These are phyloP conservation scores for Oxygymnocypris stewartii DNA, from an alignment of 2,113 vertebrate genomes.

Conservation along the genomic window DNA sequence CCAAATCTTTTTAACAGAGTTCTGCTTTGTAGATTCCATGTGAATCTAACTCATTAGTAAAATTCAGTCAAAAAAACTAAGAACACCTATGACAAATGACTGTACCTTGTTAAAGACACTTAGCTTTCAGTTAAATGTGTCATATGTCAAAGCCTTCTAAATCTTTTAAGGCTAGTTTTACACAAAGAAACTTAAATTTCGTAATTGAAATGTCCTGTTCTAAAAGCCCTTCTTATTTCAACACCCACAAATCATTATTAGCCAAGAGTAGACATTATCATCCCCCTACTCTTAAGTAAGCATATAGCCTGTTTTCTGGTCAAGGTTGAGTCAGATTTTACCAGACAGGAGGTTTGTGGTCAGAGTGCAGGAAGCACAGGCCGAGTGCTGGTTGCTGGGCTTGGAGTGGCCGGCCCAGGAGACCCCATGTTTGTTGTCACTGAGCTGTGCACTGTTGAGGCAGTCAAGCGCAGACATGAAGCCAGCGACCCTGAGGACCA, in stretches of 20 bases:
- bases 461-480: constrained; percentile 25
- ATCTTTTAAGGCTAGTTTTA: background rate
- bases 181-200: background rate
- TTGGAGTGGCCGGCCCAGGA: constrained; percentile 19
- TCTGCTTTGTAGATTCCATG: background rate
- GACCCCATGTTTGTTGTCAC: constrained; percentile 53
- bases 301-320: background rate
- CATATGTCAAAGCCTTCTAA: background rate
- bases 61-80: background rate
- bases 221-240: background rate
- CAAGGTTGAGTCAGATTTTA: background rate
- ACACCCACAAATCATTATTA: background rate
- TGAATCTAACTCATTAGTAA: background rate
- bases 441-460: constrained; percentile 31
- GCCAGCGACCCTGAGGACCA: constrained; percentile 39
- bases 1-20: background rate
- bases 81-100: no score
- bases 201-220: background rate
- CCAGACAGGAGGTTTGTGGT: constrained; percentile 44
- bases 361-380: constrained; percentile 9
- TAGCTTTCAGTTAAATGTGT: background rate
- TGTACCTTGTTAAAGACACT: background rate
- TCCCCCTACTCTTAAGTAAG: background rate
- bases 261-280: background rate
- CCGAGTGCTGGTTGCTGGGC: background rate